A percentile compares a stretch with the other conserved stretches of the same genome.
Conservation (phyloP, 1,140 invertebrate genomes). For the Meteorus sp. region DNA sequence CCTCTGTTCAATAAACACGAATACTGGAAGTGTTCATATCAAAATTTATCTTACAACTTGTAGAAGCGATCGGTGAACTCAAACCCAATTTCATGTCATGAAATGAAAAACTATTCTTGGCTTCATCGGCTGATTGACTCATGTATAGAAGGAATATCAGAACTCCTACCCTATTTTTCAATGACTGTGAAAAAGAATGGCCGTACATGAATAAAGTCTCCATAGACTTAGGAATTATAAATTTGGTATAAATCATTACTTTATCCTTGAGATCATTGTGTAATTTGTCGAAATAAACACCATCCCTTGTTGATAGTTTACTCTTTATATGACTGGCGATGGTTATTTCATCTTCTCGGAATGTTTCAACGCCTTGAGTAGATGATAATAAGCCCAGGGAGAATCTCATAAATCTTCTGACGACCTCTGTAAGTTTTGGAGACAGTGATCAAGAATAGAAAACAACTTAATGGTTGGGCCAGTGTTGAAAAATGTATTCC, state of each 20-base stretch:
- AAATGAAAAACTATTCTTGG: constrained; percentile 40
- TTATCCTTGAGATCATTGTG: constrained; percentile 52
- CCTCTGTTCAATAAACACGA: not conserved
- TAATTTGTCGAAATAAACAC: constrained; percentile 49
- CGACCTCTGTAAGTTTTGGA: constrained; percentile 35
- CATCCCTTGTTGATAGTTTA: constrained; percentile 46
- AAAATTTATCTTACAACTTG: constrained; percentile 44
- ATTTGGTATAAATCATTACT: constrained; percentile 35
- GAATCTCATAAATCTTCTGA: constrained; percentile 47
- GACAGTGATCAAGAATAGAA: constrained; percentile 11
- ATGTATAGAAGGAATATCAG: constrained; percentile 48
- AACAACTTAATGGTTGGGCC: too few species aligned
- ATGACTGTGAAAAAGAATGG: constrained; percentile 32
- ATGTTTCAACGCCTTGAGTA: constrained; percentile 43
- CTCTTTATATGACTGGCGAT: constrained; percentile 47
- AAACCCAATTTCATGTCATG: constrained; percentile 47
- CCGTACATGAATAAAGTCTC: too few species aligned
- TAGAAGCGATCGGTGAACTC: constrained; percentile 43
- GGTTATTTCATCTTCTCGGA: constrained; percentile 51
- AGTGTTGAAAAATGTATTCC: not conserved
- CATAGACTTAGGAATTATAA: constrained; percentile 11
- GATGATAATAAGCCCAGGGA: constrained; percentile 50
- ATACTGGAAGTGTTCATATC: constrained; percentile 6
- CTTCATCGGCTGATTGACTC: constrained; percentile 39
- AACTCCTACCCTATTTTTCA: constrained; percentile 47